Conservation (phyloP, 2,888 invertebrate species). For the Labia minor region DNA sequence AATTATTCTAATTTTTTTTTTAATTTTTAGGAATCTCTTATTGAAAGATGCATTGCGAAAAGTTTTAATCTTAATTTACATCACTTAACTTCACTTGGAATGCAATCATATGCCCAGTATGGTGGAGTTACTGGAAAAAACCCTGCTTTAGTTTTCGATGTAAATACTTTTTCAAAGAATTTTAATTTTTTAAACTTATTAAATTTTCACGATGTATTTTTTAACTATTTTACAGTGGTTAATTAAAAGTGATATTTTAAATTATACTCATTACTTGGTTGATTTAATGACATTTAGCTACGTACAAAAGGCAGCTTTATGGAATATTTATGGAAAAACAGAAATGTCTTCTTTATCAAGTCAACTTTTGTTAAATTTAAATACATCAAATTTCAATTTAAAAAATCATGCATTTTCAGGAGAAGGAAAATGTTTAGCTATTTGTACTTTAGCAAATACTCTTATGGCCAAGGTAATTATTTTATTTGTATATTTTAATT, state of each 20-base stretch:
- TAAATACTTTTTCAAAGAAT: conserved; percentile 30
- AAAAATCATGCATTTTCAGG: conserved; percentile 45
- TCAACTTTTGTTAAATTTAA: conserved; percentile 65
- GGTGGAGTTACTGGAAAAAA: conserved; percentile 55
- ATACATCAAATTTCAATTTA: conserved; percentile 41
- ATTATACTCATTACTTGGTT: conserved; percentile 71
- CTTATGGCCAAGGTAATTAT: conserved; percentile 39
- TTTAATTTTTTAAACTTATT: neutral
- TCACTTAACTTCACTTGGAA: conserved; percentile 61
- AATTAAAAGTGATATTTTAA: conserved; percentile 72
- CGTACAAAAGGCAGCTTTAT: conserved; percentile 71
- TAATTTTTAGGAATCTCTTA: conserved; percentile 43
- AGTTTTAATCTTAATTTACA: conserved; percentile 55
- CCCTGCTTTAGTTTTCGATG: conserved; percentile 57
- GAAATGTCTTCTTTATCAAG: conserved; percentile 72
- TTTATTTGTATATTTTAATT: conserved; percentile 14
- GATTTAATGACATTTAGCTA: conserved; percentile 71
- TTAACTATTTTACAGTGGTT: conserved; percentile 57
- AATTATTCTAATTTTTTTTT: neutral
- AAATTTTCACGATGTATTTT: neutral
- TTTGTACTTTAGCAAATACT: conserved; percentile 53
- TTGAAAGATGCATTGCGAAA: conserved; percentile 57
- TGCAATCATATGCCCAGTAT: conserved; percentile 66
- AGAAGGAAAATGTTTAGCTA: conserved; percentile 56
- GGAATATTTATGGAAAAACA: conserved; percentile 79